Evolutionary conservation across 1,140 invertebrate species (phyloP).

Genomic region (Drosophila ercepeae): DNA sequence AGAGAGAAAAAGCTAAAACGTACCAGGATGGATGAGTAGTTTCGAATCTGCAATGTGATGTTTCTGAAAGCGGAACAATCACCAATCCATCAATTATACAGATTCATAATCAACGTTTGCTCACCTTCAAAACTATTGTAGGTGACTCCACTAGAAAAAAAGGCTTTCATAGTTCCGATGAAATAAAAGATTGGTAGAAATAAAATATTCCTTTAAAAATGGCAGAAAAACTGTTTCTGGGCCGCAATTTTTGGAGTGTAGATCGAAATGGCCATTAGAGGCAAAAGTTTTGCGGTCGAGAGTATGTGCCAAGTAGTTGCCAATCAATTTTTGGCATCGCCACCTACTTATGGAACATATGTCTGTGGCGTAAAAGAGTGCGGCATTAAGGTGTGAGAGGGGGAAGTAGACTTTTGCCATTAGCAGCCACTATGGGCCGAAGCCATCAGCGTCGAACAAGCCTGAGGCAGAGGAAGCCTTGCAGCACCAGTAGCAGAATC

Average conservation of each 20-base stretch:
- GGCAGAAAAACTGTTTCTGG: background rate
- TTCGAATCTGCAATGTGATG: slow-evolving; percentile 32
- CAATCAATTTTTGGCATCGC: slow-evolving; percentile 74
- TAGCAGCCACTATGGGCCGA: slow-evolving; percentile 10
- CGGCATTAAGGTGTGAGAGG: background rate
- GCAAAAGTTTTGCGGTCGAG: slow-evolving; percentile 22
- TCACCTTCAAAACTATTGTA: background rate
- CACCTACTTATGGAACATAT: slow-evolving; percentile 39
- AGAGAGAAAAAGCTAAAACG: background rate
- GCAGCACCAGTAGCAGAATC: slow-evolving; percentile 20
- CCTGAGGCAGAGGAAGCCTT: background rate
- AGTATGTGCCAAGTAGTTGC: slow-evolving; percentile 35
- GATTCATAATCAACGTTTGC: slow-evolving; percentile 41
- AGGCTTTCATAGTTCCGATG: too few relatives aligned
- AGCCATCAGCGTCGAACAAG: slow-evolving; percentile 14
- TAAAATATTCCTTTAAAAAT: background rate
- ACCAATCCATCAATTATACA: slow-evolving; percentile 68
- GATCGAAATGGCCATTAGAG: slow-evolving; percentile 2
- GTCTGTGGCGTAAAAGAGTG: background rate
- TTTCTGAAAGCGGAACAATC: slow-evolving; percentile 33
- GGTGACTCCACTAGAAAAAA: background rate
- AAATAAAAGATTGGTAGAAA: background rate
- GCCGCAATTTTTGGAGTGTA: background rate
- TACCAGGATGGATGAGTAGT: background rate
- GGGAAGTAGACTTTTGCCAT: slow-evolving; percentile 8